phyloP scores from a whole-genome alignment of 2,113 vertebrate species.

The Sorex fumeus region DNA sequence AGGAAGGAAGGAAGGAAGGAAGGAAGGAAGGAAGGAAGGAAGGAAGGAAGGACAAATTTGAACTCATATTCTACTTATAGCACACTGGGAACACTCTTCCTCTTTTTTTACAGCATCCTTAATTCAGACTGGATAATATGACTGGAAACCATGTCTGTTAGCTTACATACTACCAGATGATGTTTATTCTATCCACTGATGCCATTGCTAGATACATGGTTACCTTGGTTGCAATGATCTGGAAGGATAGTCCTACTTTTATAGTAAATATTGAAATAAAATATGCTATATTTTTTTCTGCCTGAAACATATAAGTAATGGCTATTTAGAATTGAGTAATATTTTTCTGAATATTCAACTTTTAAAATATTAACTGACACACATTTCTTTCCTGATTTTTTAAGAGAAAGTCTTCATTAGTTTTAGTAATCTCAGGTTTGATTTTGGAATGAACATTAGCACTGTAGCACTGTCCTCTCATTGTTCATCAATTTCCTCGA shows the following conservation, averaged over 20 bases:
- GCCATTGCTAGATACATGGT: neutral
- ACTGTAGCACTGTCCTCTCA: too few species aligned
- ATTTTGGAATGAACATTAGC: conserved; percentile 21
- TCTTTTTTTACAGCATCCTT: neutral
- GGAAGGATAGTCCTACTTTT: neutral
- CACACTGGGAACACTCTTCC: neutral
- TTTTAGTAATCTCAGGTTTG: conserved; percentile 52
- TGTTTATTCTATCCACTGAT: neutral
- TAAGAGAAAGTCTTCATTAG: neutral
- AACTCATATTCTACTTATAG: neutral
- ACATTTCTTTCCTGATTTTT: conserved; percentile 42
- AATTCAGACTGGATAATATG: neutral
- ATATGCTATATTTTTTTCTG: neutral
- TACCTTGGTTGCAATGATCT: neutral
- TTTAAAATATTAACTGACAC: neutral
- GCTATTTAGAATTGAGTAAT: conserved; percentile 40
- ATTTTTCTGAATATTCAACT: neutral
- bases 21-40: too few species aligned
- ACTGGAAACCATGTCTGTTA: neutral
- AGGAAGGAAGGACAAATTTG: neutral
- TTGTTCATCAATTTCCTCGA: too few species aligned
- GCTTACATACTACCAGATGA: neutral
- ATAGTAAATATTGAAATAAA: neutral
- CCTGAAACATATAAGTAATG: neutral
- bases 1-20: too few species aligned